These are phyloP conservation scores for Tarsius wallacei DNA, from an alignment of 2,797 vertebrate genomes.

Conservation along the genomic window DNA sequence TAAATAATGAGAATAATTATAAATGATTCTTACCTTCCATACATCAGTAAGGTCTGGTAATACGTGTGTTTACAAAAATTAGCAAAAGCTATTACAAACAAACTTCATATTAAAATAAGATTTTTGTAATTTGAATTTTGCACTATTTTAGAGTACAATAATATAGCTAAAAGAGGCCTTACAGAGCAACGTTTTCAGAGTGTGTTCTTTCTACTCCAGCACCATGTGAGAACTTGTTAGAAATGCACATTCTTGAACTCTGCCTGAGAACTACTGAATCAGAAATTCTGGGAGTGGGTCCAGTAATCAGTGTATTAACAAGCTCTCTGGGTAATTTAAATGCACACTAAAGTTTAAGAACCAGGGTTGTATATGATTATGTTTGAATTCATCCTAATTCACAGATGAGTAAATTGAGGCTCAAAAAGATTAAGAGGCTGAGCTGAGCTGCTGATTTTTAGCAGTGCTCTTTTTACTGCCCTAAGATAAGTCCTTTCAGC, in stretches of 20 bases:
- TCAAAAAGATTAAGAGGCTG: conserved; percentile 24
- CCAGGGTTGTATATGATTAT: not conserved
- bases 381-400: conserved; percentile 39
- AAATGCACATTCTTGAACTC: not conserved
- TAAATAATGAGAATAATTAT: conserved; percentile 42
- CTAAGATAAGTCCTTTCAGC: not conserved
- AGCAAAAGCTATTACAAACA: not conserved
- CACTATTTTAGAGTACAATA: not conserved
- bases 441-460: conserved; percentile 33
- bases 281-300: not conserved
- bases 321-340: not conserved
- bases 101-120: conserved; percentile 43
- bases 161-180: not conserved
- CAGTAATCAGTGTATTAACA: not conserved
- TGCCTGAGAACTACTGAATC: not conserved
- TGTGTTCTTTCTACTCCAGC: not conserved
- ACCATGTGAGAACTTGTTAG: not conserved
- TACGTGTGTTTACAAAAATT: not conserved
- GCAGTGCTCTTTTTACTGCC: not conserved
- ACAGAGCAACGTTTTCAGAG: not conserved
- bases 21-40: not conserved
- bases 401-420: conserved; percentile 53
- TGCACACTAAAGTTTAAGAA: not conserved
- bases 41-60: not conserved
- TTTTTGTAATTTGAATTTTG: conserved; percentile 24